Conservation (phyloP, 2,797 vertebrate genomes). For the Danio jaintianensis region DNA sequence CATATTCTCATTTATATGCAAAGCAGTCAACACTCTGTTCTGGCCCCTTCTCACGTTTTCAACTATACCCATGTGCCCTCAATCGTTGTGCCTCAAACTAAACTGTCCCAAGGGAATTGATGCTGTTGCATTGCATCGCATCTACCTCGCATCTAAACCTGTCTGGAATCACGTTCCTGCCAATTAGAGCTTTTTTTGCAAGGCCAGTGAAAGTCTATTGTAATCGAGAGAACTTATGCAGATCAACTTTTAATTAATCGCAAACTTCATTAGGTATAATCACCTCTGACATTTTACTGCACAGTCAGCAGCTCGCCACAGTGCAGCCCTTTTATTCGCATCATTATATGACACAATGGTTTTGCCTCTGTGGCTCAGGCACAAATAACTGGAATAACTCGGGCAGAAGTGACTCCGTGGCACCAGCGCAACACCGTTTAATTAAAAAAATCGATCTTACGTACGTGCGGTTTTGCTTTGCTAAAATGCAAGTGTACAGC, state of each 20-base stretch:
- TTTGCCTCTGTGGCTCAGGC: constrained; percentile 22
- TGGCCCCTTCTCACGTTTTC: not conserved
- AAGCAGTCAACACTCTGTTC: not conserved
- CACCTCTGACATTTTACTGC: constrained; percentile 14
- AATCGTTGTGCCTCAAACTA: constrained; percentile 8
- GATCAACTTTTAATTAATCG: constrained; percentile 49
- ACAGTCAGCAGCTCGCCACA: constrained; percentile 16
- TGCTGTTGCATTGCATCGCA: constrained; percentile 9
- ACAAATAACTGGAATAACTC: constrained; percentile 41
- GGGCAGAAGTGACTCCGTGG: not conserved
- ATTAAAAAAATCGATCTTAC: constrained; percentile 58
- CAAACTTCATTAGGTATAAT: constrained; percentile 50
- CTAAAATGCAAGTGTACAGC: constrained; percentile 21
- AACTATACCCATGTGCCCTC: not conserved
- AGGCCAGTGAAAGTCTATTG: constrained; percentile 20
- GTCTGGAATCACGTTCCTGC: not conserved
- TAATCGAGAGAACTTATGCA: constrained; percentile 14
- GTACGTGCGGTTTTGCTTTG: constrained; percentile 11
- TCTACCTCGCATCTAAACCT: constrained; percentile 3
- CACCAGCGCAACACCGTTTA: constrained; percentile 35
- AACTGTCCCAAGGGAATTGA: constrained; percentile 10
- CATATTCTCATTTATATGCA: not conserved
- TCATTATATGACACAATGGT: constrained; percentile 28
- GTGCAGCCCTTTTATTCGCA: constrained; percentile 39
- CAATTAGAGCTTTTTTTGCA: not conserved